Conservation (phyloP, 2,888 invertebrate species). For the Strigamia transsilvanica region DNA sequence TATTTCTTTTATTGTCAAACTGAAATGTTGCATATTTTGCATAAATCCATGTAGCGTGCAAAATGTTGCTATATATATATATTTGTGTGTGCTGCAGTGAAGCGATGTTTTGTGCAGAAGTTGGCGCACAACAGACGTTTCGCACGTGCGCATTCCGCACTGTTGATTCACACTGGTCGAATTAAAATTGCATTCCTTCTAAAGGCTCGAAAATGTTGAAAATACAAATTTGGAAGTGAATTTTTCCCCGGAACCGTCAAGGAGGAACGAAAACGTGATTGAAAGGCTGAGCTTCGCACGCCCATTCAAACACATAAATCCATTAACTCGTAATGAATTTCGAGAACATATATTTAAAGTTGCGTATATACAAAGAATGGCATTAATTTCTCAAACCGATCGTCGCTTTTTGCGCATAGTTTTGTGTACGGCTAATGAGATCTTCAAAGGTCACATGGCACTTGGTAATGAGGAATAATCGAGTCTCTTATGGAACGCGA, state of each 20-base stretch:
- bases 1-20: conserved; percentile 22
- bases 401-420: not conserved
- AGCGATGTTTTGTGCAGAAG: not conserved
- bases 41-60: not conserved
- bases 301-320: no score
- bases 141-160: conserved; percentile 42
- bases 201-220: not conserved
- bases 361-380: no score
- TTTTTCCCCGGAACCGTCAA: no score
- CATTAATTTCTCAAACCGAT: not conserved
- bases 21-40: conserved; percentile 39
- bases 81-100: no score
- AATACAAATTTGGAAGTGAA: conserved; percentile 7
- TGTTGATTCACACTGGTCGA: not conserved
- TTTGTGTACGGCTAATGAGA: conserved; percentile 9
- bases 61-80: not conserved
- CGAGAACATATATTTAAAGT: no score
- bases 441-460: conserved; percentile 37
- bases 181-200: conserved; percentile 27
- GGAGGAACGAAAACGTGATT: no score
- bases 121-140: conserved; percentile 33
- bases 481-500: conserved; percentile 44
- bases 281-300: no score
- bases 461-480: conserved; percentile 49
- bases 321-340: no score